Base-by-base conservation (phyloP, 2,888 invertebrate genomes). In the Carcina quercana region DNA sequence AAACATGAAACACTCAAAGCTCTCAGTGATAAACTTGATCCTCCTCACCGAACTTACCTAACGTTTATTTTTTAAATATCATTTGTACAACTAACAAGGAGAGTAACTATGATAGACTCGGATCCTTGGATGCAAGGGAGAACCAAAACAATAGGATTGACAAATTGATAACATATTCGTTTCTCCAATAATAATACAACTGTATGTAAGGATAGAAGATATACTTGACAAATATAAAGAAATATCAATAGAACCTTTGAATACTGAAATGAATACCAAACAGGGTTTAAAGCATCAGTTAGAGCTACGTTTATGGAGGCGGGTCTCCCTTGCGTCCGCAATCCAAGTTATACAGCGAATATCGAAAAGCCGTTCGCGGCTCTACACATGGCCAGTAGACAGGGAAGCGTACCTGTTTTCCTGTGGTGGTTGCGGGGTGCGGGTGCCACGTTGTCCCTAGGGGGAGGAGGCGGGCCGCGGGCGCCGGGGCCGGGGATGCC, bases 401-500 rank as follows among this genome's bases (percentile, higher is more conserved):
- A 42, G 49, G 19, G 6, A 7, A 42, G 50, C 67, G 51, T 66
- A 85, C 85, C 85, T 83, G 83, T 62, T 52, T 82, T 85, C 48
- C 85, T 68, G 44, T 75, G 79, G 37, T 72, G 82, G 45, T 70
- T 76, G 38, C 82, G 69, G 39, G 71, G 73, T 36, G 64, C 67
- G 34, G 74, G 66, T 35, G 70, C 86, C 59, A 88, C 86, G 61
- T 86, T 87, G 53, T 92, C 92, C 38, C 94, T 83, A 1, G 94
- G 94, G 6, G 94, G 94, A 17, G 93, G 93, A 24, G 94, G 94
- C n/a, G 94, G 94, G 30, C 94, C 94, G 50, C 94, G 86, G 3
- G 93, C 94, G n/a, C 94, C 94, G 3, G 94, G 93, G 28, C 94
- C 79, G 8, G 58, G 53, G 6, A 63, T 54, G 3, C 64, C 61